Evolutionary conservation across 2,888 invertebrate genomes (phyloP).

Genomic region (Lissocephala sabroskyi): DNA sequence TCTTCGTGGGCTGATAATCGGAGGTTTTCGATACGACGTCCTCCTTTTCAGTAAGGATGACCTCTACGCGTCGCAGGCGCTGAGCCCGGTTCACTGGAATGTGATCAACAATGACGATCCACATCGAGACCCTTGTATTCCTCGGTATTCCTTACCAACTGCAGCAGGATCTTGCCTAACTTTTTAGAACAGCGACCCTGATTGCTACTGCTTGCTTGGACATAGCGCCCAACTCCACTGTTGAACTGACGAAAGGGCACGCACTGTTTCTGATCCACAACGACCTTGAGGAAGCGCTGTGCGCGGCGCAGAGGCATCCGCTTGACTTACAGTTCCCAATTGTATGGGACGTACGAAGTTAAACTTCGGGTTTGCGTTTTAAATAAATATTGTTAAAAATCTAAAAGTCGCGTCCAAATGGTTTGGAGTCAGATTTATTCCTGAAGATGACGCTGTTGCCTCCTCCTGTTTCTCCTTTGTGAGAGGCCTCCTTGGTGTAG

Average conservation of each 20-base stretch:
- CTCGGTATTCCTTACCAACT: slow-evolving; percentile 97
- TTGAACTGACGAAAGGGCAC: slow-evolving; percentile 98
- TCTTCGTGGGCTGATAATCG: slow-evolving; percentile 90
- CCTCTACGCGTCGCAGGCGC: slow-evolving; percentile 96
- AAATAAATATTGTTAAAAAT: too few relatives aligned
- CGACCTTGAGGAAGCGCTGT: slow-evolving; percentile 95
- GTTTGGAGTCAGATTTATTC: too few relatives aligned
- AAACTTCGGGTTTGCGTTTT: too few relatives aligned
- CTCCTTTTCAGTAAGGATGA: slow-evolving; percentile 96
- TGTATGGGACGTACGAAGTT: too few relatives aligned
- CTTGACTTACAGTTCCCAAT: too few relatives aligned
- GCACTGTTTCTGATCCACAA: slow-evolving; percentile 95
- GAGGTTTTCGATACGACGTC: slow-evolving; percentile 91
- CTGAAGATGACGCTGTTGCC: too few relatives aligned
- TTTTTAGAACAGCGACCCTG: slow-evolving; percentile 99
- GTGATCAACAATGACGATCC: slow-evolving; percentile 97
- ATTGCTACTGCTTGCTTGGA: slow-evolving; percentile 97
- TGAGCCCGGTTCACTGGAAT: slow-evolving; percentile 98
- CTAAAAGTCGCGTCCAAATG: too few relatives aligned
- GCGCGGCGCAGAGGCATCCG: slow-evolving; percentile 95
- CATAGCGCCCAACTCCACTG: slow-evolving; percentile 96
- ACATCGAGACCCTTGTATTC: slow-evolving; percentile 97
- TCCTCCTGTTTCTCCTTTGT: too few relatives aligned
- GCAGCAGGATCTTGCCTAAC: slow-evolving; percentile 97
- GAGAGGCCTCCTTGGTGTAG: too few relatives aligned